Evolutionary conservation across 2,113 vertebrate species (phyloP), one percentile per base, ranked within the genome.

Genomic region (Pteruthius melanotis): DNA sequence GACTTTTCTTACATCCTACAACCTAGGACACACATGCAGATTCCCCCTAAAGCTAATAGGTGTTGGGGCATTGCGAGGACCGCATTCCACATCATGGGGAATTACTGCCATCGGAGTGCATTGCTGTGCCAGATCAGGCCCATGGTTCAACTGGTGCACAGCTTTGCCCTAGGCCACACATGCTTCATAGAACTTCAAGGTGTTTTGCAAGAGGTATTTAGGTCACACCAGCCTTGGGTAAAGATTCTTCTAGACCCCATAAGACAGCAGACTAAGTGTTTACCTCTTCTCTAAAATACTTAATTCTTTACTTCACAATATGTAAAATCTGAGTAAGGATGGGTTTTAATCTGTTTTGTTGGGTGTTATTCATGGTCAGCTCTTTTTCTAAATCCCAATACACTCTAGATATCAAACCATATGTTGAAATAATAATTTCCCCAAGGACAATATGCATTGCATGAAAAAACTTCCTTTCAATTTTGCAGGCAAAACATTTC

Each of bases 61-160:
- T 23, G 27, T 37, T 72, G 42, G 66, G 50, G 30, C 3, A 11
- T 27, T 2, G 1, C 0, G 0, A 64, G 33, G 59, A 49, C 30
- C 19, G 10, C 11, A 1, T 63, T 83, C 28, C 56, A 1, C 31
- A 19, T 44, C 50, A 2, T 3, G 6, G 54, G 31, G 15, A 71
- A 63, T n/a, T 50, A 15, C 35, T 78, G 69, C n/a, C 1, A 0
- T 31, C 1, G 0, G 35, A 17, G 2, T 9, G 5, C 13, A 15
- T 2, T 11, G 22, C 3, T 44, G 47, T n/a, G 54, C 54, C 39
- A 47, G 14, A 59, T 33, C 39, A 70, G 39, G 26, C 24, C 44
- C 2, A 0, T 19, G 13, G 30, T 27, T 76, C 61, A 45, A 13
- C 40, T 17, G 45, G 28, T 50, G 35, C 64, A 87, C 26, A 87